These are phyloP conservation scores for Patiria pectinifera DNA, from an alignment of 53 echinoderm and acorn worm species.

Conservation along the genomic window DNA sequence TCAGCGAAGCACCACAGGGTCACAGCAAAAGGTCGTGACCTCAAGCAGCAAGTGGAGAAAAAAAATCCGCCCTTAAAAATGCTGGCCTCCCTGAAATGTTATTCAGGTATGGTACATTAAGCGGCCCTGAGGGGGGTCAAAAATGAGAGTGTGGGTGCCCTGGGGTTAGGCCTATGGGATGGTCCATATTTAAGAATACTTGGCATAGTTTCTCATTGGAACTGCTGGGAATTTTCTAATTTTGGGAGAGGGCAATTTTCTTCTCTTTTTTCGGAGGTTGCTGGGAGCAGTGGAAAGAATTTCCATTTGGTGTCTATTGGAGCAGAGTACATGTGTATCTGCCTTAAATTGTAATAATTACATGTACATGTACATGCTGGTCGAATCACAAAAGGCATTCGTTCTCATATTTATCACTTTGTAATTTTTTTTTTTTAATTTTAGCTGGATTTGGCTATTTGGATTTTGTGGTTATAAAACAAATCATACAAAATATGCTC, in stretches of 20 bases:
- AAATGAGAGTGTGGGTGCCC: constrained; percentile 41
- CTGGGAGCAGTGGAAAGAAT: neutral
- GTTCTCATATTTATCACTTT: too few relatives aligned
- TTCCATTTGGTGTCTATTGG: neutral
- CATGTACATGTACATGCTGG: neutral
- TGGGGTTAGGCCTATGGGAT: constrained; percentile 14
- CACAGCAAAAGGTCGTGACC: constrained; percentile 61
- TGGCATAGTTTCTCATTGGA: constrained; percentile 43
- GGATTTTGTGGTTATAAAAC: neutral
- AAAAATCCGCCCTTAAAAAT: constrained; percentile 56
- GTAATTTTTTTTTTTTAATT: too few relatives aligned
- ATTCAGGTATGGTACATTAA: constrained; percentile 41
- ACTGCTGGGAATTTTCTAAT: constrained; percentile 62
- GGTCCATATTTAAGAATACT: constrained; percentile 54
- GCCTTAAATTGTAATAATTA: neutral
- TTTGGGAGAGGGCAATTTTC: constrained; percentile 9
- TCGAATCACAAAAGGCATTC: neutral
- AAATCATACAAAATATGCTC: neutral
- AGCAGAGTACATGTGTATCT: neutral
- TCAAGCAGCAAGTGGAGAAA: constrained; percentile 10
- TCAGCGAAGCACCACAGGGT: constrained; percentile 35
- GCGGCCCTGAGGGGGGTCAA: constrained; percentile 44
- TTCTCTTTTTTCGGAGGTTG: neutral
- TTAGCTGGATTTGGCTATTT: neutral
- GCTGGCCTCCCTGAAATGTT: constrained; percentile 41